Conservation (phyloP, 30 jellyfish, hydroid and myxozoan species). For the Nemopilema nomurai region DNA sequence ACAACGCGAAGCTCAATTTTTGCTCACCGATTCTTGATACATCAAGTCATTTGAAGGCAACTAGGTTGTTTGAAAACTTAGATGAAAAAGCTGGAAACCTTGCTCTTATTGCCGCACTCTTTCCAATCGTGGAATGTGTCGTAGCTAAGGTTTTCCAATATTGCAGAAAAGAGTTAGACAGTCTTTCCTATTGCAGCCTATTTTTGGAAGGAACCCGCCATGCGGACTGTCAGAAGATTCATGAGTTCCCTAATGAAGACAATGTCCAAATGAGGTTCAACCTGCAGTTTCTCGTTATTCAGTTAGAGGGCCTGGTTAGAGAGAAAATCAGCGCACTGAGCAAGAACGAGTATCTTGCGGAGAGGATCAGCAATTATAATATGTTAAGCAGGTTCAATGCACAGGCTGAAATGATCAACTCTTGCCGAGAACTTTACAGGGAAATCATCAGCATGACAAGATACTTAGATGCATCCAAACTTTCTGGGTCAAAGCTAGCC, state of each 20-base stretch:
- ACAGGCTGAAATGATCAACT: constrained; percentile 4
- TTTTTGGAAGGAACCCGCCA: constrained; percentile 38
- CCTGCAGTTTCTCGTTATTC: constrained; percentile 41
- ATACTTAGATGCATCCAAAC: background rate
- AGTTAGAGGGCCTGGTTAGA: constrained; percentile 37
- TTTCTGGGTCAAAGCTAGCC: constrained; percentile 35
- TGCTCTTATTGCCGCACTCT: constrained; percentile 1
- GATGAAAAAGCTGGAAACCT: constrained; percentile 18
- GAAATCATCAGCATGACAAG: constrained; percentile 28
- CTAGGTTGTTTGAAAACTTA: background rate
- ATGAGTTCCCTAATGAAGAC: constrained; percentile 16
- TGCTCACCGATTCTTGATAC: constrained; percentile 3
- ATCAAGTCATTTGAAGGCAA: background rate
- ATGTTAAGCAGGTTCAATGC: background rate
- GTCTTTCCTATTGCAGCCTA: background rate
- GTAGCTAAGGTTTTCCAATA: constrained; percentile 14
- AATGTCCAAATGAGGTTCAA: constrained; percentile 16
- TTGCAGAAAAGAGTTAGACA: constrained; percentile 7
- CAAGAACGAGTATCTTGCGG: background rate
- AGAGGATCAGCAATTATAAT: background rate
- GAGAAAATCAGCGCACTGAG: background rate
- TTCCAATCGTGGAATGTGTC: constrained; percentile 3
- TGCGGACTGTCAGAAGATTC: constrained; percentile 21
- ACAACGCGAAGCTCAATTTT: constrained; percentile 8
- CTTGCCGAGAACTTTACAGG: constrained; percentile 34